phyloP scores from a whole-genome alignment of 2,797 vertebrate genomes.

The Bryconaethiops microstoma region DNA sequence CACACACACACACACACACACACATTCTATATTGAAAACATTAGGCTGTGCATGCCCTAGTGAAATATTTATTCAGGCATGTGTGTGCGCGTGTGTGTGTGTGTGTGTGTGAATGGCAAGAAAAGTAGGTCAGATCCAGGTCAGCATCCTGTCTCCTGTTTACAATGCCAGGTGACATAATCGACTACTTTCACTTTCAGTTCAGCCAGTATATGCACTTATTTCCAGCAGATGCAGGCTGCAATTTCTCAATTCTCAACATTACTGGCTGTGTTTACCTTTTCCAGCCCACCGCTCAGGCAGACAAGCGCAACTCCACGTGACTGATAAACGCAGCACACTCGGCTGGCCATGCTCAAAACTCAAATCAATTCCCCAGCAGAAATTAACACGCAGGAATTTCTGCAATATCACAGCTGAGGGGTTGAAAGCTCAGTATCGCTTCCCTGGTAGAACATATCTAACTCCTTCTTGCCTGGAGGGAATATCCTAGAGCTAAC shows the following conservation, averaged over 20 bases:
- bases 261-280: conserved; percentile 14
- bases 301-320: conserved; percentile 2
- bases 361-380: conserved; percentile 1
- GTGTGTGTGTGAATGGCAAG: conserved; percentile 51
- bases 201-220: conserved; percentile 13
- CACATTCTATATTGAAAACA: background rate
- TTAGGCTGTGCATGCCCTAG: background rate
- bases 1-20: background rate
- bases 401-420: background rate
- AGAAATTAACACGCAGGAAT: background rate
- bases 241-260: background rate
- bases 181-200: conserved; percentile 57
- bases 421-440: background rate
- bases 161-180: conserved; percentile 66
- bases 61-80: conserved; percentile 73
- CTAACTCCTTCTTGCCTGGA: background rate
- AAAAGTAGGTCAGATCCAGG: conserved; percentile 75
- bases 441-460: background rate
- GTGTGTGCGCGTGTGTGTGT: conserved; percentile 25
- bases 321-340: background rate
- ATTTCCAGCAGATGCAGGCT: background rate
- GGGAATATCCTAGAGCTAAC: conserved; percentile 1
- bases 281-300: background rate
- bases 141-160: conserved; percentile 72
- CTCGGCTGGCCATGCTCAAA: conserved; percentile 12